These are phyloP conservation scores for Heliconius hermathena DNA, from an alignment of 1,140 invertebrate genomes.

Conservation along the genomic window DNA sequence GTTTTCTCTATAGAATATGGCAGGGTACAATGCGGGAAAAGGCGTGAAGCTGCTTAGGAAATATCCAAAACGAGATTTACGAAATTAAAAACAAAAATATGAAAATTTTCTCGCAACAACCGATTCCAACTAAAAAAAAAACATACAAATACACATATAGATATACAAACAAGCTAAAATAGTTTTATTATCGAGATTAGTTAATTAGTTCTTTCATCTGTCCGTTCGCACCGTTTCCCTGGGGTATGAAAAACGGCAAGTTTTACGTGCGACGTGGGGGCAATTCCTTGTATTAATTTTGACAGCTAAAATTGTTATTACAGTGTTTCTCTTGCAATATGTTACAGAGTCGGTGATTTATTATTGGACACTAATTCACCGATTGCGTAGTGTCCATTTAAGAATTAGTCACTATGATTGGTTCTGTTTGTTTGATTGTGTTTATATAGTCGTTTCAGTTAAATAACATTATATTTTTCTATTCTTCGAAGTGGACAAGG, in stretches of 20 bases:
- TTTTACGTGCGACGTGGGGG: conserved; percentile 51
- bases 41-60: no score
- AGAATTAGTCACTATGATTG: neutral
- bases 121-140: neutral
- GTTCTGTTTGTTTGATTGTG: neutral
- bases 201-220: conserved; percentile 17
- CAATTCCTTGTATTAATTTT: conserved; percentile 60
- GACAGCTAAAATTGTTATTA: conserved; percentile 53
- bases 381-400: conserved; percentile 30
- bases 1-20: no score
- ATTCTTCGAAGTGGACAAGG: no score
- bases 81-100: no score
- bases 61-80: no score
- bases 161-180: neutral
- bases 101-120: neutral
- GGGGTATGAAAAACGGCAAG: conserved; percentile 47
- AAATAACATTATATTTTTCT: no score
- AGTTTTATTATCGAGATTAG: neutral
- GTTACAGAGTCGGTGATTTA: conserved; percentile 39
- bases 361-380: conserved; percentile 33
- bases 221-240: conserved; percentile 14
- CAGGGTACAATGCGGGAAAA: no score
- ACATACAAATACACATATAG: neutral
- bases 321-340: conserved; percentile 51
- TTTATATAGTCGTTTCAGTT: no score